These are phyloP conservation scores for Nyctibius bracteatus DNA, from an alignment of 2,113 vertebrate genomes.

Conservation along the genomic window DNA sequence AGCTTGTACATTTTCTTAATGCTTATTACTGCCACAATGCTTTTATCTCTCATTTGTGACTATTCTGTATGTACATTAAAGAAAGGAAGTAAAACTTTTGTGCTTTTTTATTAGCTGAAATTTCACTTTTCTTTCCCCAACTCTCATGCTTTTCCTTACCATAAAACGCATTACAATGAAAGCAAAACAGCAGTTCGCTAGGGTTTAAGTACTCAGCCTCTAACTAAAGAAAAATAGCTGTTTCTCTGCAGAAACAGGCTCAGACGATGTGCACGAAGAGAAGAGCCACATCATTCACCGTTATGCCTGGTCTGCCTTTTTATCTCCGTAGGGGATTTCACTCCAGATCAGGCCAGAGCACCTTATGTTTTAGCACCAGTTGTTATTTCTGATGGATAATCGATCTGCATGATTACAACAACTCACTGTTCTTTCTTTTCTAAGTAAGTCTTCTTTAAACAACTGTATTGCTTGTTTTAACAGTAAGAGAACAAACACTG, in stretches of 20 bases:
- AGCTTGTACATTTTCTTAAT: background rate
- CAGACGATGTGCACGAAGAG: accelerated
- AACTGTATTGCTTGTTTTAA: background rate
- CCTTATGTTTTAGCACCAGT: background rate
- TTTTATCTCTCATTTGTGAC: background rate
- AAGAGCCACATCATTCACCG: background rate
- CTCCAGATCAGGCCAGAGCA: background rate
- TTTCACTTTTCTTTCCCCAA: background rate
- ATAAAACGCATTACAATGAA: background rate
- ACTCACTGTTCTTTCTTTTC: background rate
- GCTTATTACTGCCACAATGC: background rate
- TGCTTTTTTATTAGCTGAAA: background rate
- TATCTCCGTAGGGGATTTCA: background rate
- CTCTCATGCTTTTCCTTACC: background rate
- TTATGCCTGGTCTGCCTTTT: background rate
- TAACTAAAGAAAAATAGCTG: background rate
- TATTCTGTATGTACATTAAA: background rate
- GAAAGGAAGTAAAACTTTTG: background rate
- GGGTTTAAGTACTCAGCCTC: background rate
- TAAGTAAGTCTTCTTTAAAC: background rate
- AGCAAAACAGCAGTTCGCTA: background rate
- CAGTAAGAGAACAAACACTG: background rate
- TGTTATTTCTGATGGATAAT: background rate
- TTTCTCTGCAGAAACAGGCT: background rate
- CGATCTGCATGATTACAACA: background rate